A percentile compares a stretch with the other conserved stretches of the same genome.
phyloP scores from a whole-genome alignment of 2,888 invertebrate genomes.

The Sinotaia quadrata region DNA sequence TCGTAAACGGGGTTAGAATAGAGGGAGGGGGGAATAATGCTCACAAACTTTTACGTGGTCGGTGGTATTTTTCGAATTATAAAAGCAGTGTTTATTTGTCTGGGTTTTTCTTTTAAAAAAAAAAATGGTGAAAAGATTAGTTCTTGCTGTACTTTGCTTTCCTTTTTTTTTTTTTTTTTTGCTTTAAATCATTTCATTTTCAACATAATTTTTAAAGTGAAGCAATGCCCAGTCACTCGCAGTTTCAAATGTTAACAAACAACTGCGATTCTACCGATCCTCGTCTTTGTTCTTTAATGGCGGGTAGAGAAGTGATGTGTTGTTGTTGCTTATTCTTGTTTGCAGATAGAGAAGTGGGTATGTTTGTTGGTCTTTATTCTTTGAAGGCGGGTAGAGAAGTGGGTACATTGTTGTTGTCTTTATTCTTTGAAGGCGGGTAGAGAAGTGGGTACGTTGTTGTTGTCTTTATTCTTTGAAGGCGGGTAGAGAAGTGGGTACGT shows the following conservation, averaged over 20 bases:
- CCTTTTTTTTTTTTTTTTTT: neutral
- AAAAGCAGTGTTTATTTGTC: no score
- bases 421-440: neutral
- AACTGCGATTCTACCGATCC: no score
- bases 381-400: neutral
- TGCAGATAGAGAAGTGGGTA: neutral
- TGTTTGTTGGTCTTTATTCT: neutral
- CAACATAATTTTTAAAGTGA: neutral
- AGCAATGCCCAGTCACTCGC: no score
- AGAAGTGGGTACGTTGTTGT: neutral
- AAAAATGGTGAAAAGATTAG: neutral
- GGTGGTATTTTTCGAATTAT: no score
- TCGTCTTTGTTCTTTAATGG: neutral
- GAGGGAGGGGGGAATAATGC: no score
- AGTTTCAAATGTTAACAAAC: no score
- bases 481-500: neutral
- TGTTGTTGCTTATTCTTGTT: neutral
- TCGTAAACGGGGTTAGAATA: no score
- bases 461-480: neutral
- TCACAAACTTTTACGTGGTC: no score
- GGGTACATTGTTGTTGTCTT: neutral
- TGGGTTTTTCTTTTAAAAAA: no score
- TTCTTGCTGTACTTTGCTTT: constrained; percentile 20
- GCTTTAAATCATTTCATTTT: neutral
- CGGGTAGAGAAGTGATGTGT: neutral